A percentile compares a stretch with the other conserved stretches of the same genome.
Evolutionary conservation across 1,140 invertebrate genomes (phyloP).

Genomic region (Copidosoma floridanum): DNA sequence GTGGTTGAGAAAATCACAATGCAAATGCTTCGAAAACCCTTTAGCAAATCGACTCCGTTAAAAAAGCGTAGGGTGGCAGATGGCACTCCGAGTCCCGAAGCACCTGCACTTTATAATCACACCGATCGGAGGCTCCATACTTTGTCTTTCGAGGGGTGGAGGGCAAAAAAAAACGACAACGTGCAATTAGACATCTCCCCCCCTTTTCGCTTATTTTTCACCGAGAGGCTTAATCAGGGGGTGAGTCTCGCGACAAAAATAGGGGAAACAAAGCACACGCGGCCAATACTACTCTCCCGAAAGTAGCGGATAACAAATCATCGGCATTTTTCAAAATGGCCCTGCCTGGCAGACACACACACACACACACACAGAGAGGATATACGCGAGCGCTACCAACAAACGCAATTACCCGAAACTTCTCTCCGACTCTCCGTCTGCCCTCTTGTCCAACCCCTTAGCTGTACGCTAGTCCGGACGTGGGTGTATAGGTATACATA

Average conservation of each 20-base stretch:
- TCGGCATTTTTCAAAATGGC: conserved; percentile 38
- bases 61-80: no score
- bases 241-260: neutral
- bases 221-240: conserved; percentile 29
- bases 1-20: no score
- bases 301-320: conserved; percentile 36
- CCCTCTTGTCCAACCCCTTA: no score
- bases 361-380: no score
- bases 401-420: conserved; percentile 22
- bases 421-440: neutral
- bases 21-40: no score
- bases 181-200: conserved; percentile 19
- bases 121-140: no score
- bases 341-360: no score
- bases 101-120: conserved; percentile 11
- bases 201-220: conserved; percentile 2
- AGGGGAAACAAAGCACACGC: neutral
- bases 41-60: no score
- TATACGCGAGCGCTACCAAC: conserved; percentile 8
- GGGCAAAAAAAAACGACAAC: no score
- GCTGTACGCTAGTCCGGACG: no score
- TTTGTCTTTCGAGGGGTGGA: no score
- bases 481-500: no score
- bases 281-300: neutral
- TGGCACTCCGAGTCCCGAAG: conserved; percentile 12